Evolutionary conservation across 1,140 invertebrate genomes (phyloP).

Genomic region (Lucilia cuprina): DNA sequence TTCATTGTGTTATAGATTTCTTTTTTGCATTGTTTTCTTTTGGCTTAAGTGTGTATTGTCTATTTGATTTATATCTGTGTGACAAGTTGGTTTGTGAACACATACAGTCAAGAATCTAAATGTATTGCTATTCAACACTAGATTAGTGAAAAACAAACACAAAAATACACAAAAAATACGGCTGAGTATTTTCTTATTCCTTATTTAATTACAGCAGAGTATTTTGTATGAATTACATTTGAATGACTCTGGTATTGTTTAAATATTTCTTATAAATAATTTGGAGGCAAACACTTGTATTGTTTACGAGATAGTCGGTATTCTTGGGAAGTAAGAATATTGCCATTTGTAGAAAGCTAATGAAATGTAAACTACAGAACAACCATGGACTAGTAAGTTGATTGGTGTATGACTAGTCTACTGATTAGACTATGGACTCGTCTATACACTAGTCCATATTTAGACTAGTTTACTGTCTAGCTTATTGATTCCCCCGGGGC

Average conservation of each 20-base stretch:
- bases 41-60: background rate
- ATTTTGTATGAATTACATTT: constrained; percentile 10
- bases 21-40: background rate
- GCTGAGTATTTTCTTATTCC: background rate
- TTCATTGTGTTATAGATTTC: background rate
- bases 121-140: background rate
- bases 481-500: too few species aligned
- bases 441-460: too few species aligned
- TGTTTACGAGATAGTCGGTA: background rate
- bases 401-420: too few species aligned
- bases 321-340: background rate
- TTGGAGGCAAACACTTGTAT: background rate
- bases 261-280: too few species aligned
- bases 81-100: background rate
- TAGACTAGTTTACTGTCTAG: too few species aligned
- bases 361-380: too few species aligned
- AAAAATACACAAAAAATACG: background rate
- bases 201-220: background rate
- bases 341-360: background rate
- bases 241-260: background rate
- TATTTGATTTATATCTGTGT: constrained; percentile 11
- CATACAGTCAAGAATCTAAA: background rate
- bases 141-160: too few species aligned
- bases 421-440: too few species aligned
- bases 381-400: too few species aligned